Evolutionary conservation across 2,797 vertebrate genomes (phyloP), one percentile per base, ranked within the genome.

Genomic region (Xenopus petersii): DNA sequence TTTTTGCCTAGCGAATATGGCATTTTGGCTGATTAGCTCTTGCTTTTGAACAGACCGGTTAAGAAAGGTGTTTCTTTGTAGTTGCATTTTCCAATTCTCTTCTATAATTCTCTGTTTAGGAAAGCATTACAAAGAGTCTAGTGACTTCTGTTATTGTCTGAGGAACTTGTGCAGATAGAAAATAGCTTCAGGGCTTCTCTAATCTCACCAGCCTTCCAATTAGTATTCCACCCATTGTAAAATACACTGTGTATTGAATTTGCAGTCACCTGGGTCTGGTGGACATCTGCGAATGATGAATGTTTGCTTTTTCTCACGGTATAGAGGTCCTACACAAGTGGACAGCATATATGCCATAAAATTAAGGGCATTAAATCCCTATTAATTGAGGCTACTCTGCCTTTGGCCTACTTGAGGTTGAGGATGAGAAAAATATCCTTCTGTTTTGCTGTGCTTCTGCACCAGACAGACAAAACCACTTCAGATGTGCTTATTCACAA

Each of bases 211-310:
- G 80, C 83, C 83, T 83, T 80, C 67, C 86, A 88, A 88, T 91
- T 90, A 89, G 82, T 84, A 84, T 87, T 86, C 71, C 74, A 82
- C 81, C 86, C 82, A 87, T 91, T 87, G 83, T 89, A 56, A 85
- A 79, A 84, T 84, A 79, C 62, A 75, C 69, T 82, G 79, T 80
- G 81, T 79, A 85, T 84, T 83, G 83, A 82, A 82, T 86, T 84
- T 85, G 78, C 82, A 86, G 88, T 93, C 91, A 92, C 89, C 91
- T 92, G 90, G 88, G 88, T 87, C 88, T 84, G 84, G 85, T 69
- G 64, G 91, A 92, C 89, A 93, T 91, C 90, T 90, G 89, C 85
- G 84, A 83, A 89, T 89, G 86, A 91, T 91, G 87, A 92, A 90
- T 89, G 86, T 91, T 92, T 88, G 82, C 86, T 89, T 91, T 88